Base-by-base conservation (phyloP, 2,113 vertebrate species). In the Malurus elegans region DNA sequence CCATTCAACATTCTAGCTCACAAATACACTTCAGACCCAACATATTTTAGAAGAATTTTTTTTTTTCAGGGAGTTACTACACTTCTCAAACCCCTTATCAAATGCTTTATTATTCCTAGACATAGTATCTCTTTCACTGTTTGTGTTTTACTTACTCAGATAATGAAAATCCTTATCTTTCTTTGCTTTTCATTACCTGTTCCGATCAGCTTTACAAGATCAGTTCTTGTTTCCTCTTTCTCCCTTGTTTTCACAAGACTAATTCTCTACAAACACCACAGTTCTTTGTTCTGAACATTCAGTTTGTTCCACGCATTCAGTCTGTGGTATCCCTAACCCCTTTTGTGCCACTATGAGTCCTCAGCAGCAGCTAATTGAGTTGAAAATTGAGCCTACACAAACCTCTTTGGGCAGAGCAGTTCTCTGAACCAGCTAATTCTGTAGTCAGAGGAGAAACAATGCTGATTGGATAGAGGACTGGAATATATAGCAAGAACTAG, bases 131-230 rank as follows among this genome's bases (percentile, higher is more conserved):
- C 67, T 60, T 62, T 47, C 38, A 71, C 4, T 82, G n/a, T 61
- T 89, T 84, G 26, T 51, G 10, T 31, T 86, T 19, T 75, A 66
- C 45, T 62, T 69, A 50, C 18, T 54, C 47, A 74, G 12, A 53
- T 40, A 93, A 96, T 82, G 36, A 48, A 90, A 93, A 57, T 25
- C 31, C 8, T 93, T 81, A 91, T 81, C 90, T 94, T 67, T 21
- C 42, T 44, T 78, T 64, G 71, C 66, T 82, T 56, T 88, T 81
- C 32, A 24, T 57, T 76, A 75, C 67, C 75, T 75, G n/a, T n/a
- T 74, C 79, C 1, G 0, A 81, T 48, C 24, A 84, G 31, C 36
- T 36, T 44, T 23, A 31, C 38, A 81, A 38, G 38, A 88, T 32
- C 44, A 71, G 53, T 29, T 71, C 62, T 88, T 38, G 12, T 50